Percentiles rank a stretch among this genome's conserved stretches.
These are phyloP conservation scores for Copsychus sechellarum DNA, from an alignment of 2,113 vertebrate genomes.

Conservation along the genomic window DNA sequence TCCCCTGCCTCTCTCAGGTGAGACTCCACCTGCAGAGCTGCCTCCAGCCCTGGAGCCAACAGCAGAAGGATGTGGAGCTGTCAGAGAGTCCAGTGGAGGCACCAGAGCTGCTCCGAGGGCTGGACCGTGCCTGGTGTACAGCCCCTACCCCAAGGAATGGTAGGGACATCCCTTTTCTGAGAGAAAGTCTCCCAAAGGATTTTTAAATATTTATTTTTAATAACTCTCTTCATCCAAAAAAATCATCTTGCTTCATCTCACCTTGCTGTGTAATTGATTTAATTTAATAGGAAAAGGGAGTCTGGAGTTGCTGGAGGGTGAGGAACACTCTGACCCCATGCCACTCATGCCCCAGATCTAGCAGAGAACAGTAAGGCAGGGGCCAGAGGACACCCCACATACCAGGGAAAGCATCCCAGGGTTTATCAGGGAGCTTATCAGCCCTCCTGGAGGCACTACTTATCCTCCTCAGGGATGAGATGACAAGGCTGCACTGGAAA, in stretches of 20 bases:
- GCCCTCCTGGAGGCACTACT: neutral
- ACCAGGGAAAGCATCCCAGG: neutral
- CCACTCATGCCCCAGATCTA: neutral
- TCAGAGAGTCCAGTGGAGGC: neutral
- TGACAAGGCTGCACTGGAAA: neutral
- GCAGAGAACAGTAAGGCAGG: neutral
- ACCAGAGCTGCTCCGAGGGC: rapidly evolving
- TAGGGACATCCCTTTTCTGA: neutral
- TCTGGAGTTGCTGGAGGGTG: neutral
- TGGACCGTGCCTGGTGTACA: rapidly evolving
- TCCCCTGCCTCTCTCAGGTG: neutral
- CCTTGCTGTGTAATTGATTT: neutral
- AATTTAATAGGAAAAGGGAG: neutral
- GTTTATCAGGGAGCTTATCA: neutral
- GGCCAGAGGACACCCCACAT: neutral
- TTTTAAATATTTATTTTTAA: neutral
- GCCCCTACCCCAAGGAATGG: neutral
- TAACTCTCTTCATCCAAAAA: rapidly evolving
- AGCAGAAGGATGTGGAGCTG: rapidly evolving
- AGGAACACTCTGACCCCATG: rapidly evolving
- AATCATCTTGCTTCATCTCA: neutral
- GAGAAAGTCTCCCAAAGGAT: neutral
- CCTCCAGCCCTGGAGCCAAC: neutral
- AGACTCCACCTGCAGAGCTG: neutral
- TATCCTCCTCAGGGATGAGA: neutral